Evolutionary conservation across 2,888 invertebrate genomes (phyloP).

Genomic region (Pammene fasciana): DNA sequence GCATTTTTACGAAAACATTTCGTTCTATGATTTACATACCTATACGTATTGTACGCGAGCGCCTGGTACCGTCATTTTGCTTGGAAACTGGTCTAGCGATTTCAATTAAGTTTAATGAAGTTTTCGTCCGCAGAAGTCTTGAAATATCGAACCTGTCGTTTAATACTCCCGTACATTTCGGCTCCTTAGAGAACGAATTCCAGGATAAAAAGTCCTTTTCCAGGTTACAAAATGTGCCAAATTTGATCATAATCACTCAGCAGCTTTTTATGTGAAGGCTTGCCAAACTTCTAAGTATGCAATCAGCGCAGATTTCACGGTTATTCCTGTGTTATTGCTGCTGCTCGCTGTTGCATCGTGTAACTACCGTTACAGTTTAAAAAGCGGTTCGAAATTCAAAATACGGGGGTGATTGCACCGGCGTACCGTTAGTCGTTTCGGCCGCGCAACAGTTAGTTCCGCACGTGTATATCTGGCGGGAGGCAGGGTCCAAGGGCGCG

Average conservation of each 20-base stretch:
- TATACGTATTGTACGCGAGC: background rate
- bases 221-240: no score
- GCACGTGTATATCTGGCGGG: slow-evolving; percentile 25
- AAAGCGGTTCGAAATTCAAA: slow-evolving; percentile 23
- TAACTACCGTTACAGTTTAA: slow-evolving; percentile 16
- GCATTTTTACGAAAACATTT: slow-evolving; percentile 18
- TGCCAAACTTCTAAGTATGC: no score
- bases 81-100: no score
- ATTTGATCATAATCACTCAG: no score
- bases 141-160: no score
- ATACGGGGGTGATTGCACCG: slow-evolving; percentile 38
- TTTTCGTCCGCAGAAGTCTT: no score
- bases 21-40: background rate
- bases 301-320: background rate
- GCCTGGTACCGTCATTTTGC: no score
- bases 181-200: no score
- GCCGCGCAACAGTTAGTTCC: slow-evolving; percentile 39
- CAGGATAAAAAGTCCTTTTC: no score
- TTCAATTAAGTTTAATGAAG: no score
- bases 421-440: slow-evolving; percentile 34
- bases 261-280: no score
- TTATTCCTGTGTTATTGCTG: slow-evolving; percentile 12
- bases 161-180: no score
- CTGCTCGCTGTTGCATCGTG: background rate
- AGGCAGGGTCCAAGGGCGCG: slow-evolving; percentile 63